phyloP scores from a whole-genome alignment of 2,888 invertebrate species.

The Podotricha telesiphe region DNA sequence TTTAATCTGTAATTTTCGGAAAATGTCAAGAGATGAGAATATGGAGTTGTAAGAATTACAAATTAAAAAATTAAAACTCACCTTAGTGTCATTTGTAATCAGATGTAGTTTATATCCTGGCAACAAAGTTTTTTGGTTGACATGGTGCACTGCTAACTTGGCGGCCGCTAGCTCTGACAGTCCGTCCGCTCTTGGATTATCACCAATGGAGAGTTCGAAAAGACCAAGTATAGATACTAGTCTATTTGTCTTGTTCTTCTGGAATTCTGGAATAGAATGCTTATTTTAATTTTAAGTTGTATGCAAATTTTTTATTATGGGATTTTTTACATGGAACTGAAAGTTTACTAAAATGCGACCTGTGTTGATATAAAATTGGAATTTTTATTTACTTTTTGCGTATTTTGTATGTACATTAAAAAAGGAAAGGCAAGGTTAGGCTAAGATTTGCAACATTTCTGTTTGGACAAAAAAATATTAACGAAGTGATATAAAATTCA shows the following conservation, averaged over 20 bases:
- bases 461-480: too few species aligned
- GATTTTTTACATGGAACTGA: too few species aligned
- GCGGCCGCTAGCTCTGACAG: conserved; percentile 90
- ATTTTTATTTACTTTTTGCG: too few species aligned
- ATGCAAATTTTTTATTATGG: too few species aligned
- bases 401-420: too few species aligned
- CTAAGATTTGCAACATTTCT: too few species aligned
- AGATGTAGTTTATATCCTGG: conserved; percentile 90
- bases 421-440: too few species aligned
- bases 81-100: conserved; percentile 93
- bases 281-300: neutral
- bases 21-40: too few species aligned
- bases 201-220: conserved; percentile 89
- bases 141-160: conserved; percentile 89
- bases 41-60: neutral
- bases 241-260: conserved; percentile 56
- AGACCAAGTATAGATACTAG: conserved; percentile 89
- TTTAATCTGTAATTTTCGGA: too few species aligned
- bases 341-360: too few species aligned
- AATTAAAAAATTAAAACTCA: conserved; percentile 58
- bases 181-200: conserved; percentile 86
- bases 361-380: too few species aligned
- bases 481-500: too few species aligned
- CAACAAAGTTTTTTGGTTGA: conserved; percentile 87
- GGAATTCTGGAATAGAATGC: conserved; percentile 52